Base-by-base conservation (phyloP, 2,888 invertebrate genomes). In the Phortica magna region DNA sequence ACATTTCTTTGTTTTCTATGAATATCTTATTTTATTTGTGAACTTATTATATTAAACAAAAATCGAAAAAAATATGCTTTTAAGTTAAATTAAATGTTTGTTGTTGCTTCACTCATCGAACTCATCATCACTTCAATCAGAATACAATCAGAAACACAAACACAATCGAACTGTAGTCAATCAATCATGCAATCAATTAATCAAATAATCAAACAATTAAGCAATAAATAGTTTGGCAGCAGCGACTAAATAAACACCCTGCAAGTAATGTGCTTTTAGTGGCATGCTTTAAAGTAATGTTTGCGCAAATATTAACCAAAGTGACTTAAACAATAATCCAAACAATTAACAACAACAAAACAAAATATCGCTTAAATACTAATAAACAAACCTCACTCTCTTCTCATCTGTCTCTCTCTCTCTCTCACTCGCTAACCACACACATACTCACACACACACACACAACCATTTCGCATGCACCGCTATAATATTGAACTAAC, bases 351-450 rank as follows among this genome's bases (percentile, higher is more conserved):
- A 68, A 67, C 1, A 41, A 41, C 1, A 67, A 42, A 41, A 67
- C 6, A 43, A 67, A n/a, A 7, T 67, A 7, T 65, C 39, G 3
- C 42, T 42, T 9, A 67, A 42, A 12, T 43, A 48, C 19, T 64
- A 14, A 14, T 12, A 64, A 64, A 31, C 31, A 10, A 64, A 31
- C 55, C 31, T 65, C 39, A 53, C 31, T 73, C 41, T 74, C 59
- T 55, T n/a, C 65, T 61, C 39, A 17, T 61, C 42, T 22, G 31
- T 70, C 55, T 64, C 76, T 39, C 64, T 74, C 67, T 77, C 55
- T 55, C 65, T 64, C 43, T 59, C 59, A 61, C 57, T 59, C 41
- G 19, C n/a, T n/a, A n/a, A n/a, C n/a, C 48, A 65, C 53, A 70
- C 14, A 70, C 22, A 70, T 53, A 53, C 70, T 7, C 17, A 68